Percentiles rank a stretch among this genome's conserved stretches.
Conservation (phyloP, 2,888 invertebrate genomes). For the Synanthedon myopaeformis region DNA sequence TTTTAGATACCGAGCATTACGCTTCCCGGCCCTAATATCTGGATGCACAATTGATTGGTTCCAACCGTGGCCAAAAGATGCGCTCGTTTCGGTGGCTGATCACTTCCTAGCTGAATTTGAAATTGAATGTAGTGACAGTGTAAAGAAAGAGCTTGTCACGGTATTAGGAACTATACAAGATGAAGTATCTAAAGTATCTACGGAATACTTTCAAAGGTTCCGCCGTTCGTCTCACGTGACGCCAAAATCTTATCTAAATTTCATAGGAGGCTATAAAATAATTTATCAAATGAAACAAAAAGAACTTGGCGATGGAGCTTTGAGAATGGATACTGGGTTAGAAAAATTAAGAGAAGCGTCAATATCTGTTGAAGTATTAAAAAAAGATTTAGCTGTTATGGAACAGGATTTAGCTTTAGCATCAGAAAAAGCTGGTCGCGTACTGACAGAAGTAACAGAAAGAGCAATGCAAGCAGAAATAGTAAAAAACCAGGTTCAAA, state of each 20-base stretch:
- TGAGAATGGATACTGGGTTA: slow-evolving; percentile 94
- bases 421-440: slow-evolving; percentile 90
- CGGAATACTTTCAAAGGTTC: slow-evolving; percentile 91
- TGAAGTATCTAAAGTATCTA: slow-evolving; percentile 85
- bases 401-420: slow-evolving; percentile 94
- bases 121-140: slow-evolving; percentile 86
- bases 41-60: slow-evolving; percentile 99
- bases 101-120: slow-evolving; percentile 91
- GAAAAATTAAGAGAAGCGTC: slow-evolving; percentile 96
- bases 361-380: slow-evolving; percentile 90
- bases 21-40: slow-evolving; percentile 96
- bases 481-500: slow-evolving; percentile 95
- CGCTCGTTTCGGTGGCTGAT: slow-evolving; percentile 90
- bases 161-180: slow-evolving; percentile 95
- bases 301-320: slow-evolving; percentile 90
- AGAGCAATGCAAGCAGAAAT: slow-evolving; percentile 95
- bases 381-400: slow-evolving; percentile 93
- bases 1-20: slow-evolving; percentile 88
- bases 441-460: slow-evolving; percentile 90
- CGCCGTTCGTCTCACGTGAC: slow-evolving; percentile 96
- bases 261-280: slow-evolving; percentile 94
- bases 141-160: slow-evolving; percentile 88
- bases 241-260: slow-evolving; percentile 96
- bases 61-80: slow-evolving; percentile 97
- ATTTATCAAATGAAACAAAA: slow-evolving; percentile 91